These are phyloP conservation scores for Atrina japonica DNA, from an alignment of 2,888 invertebrate genomes.

Conservation along the genomic window DNA sequence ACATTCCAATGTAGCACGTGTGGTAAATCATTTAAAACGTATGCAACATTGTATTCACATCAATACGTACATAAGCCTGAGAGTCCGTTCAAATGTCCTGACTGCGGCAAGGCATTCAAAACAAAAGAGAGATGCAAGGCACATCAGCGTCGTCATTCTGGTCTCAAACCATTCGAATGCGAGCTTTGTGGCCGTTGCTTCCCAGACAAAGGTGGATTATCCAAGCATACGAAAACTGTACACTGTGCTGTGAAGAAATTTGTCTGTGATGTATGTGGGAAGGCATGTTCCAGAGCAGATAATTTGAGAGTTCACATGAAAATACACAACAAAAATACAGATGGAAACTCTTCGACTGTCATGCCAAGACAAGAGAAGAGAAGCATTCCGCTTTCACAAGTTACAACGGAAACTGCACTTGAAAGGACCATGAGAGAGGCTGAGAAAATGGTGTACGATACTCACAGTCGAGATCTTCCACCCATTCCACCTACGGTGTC, in stretches of 20 bases:
- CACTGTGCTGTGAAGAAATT: constrained; percentile 70
- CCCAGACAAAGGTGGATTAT: constrained; percentile 75
- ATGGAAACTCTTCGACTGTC: neutral
- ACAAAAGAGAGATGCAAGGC: constrained; percentile 73
- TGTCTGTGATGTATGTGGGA: constrained; percentile 74
- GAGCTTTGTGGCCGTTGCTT: constrained; percentile 69
- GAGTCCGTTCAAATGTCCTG: constrained; percentile 64
- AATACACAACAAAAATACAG: constrained; percentile 55
- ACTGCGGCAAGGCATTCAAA: constrained; percentile 74
- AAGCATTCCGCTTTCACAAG: neutral
- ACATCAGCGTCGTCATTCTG: constrained; percentile 71
- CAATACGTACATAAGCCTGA: constrained; percentile 69
- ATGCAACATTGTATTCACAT: constrained; percentile 75
- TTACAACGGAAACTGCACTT: neutral
- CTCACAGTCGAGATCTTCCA: constrained; percentile 3
- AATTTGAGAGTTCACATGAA: constrained; percentile 74
- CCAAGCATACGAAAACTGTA: constrained; percentile 74
- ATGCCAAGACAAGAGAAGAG: neutral
- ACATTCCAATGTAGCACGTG: constrained; percentile 68
- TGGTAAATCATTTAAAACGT: constrained; percentile 75
- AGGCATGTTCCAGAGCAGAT: constrained; percentile 70
- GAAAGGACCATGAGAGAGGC: neutral
- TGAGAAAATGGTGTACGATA: constrained; percentile 1
- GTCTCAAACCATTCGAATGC: constrained; percentile 67
- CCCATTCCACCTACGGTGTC: constrained; percentile 3